Percentiles rank a stretch among this genome's conserved stretches.
Conservation (phyloP, 2,888 invertebrate species). For the Cryptocephalus primarius region DNA sequence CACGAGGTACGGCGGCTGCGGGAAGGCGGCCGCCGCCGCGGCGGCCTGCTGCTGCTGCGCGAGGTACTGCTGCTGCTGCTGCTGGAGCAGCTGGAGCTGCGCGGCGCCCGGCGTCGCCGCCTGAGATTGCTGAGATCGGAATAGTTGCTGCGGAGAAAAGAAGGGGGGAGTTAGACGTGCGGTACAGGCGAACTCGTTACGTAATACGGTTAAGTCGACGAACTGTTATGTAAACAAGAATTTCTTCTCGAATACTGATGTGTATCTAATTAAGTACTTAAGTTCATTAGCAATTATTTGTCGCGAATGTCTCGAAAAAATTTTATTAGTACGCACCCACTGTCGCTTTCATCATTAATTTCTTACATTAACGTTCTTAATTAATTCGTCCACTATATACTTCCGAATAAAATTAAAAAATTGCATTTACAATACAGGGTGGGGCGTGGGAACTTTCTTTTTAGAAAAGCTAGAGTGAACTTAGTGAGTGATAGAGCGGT, state of each 20-base stretch:
- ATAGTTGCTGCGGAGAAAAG: constrained; percentile 65
- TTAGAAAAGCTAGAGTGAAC: too few species aligned
- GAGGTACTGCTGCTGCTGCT: constrained; percentile 63
- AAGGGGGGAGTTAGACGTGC: background rate
- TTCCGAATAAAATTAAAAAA: too few species aligned
- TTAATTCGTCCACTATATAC: too few species aligned
- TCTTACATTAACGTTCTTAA: too few species aligned
- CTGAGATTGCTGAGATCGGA: constrained; percentile 75
- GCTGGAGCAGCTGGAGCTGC: constrained; percentile 64
- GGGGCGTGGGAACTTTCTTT: too few species aligned
- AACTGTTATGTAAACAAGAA: too few species aligned
- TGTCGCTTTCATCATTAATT: too few species aligned
- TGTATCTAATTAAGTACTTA: background rate
- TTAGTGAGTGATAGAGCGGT: too few species aligned
- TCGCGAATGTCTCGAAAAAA: too few species aligned
- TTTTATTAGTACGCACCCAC: too few species aligned
- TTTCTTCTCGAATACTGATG: too few species aligned
- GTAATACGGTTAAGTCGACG: background rate
- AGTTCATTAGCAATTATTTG: background rate
- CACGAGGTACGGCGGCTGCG: constrained; percentile 70
- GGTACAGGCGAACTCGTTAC: background rate
- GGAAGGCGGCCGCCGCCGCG: constrained; percentile 43
- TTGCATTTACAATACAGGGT: too few species aligned
- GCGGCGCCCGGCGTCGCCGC: constrained; percentile 58
- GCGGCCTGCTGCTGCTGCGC: constrained; percentile 52